These are phyloP conservation scores for Neoascia interrupta DNA, from an alignment of 2,888 invertebrate species.

Conservation along the genomic window DNA sequence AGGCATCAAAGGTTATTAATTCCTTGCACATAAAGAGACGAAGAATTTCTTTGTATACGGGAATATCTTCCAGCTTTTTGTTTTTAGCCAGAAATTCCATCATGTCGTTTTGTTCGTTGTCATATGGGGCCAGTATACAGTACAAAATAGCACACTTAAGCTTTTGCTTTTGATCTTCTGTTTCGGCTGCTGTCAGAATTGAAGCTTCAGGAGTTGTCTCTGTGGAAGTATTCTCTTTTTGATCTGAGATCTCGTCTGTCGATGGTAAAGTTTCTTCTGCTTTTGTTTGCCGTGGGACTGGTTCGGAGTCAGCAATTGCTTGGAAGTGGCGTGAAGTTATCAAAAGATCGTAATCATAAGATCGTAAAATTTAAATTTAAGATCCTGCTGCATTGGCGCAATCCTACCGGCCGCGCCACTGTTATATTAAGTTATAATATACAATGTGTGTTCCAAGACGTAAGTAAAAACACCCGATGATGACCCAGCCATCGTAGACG, in stretches of 20 bases:
- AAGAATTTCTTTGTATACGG: slow-evolving; percentile 92
- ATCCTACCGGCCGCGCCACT: no score
- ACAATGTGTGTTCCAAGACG: no score
- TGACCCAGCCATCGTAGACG: no score
- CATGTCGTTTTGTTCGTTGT: slow-evolving; percentile 98
- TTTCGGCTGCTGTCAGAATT: slow-evolving; percentile 73
- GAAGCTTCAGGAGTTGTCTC: slow-evolving; percentile 57
- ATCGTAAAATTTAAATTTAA: slow-evolving; percentile 79
- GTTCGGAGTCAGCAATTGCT: slow-evolving; percentile 90
- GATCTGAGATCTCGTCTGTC: slow-evolving; percentile 71
- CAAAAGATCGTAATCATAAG: slow-evolving; percentile 91
- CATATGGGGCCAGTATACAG: slow-evolving; percentile 95
- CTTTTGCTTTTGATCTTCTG: slow-evolving; percentile 81
- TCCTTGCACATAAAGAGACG: slow-evolving; percentile 97
- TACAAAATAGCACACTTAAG: slow-evolving; percentile 95
- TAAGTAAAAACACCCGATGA: no score
- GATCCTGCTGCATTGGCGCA: slow-evolving; percentile 79
- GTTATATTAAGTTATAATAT: no score
- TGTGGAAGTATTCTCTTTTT: slow-evolving; percentile 62
- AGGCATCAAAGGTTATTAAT: slow-evolving; percentile 95
- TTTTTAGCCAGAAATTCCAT: slow-evolving; percentile 94
- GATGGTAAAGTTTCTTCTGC: slow-evolving; percentile 72
- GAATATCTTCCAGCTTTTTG: slow-evolving; percentile 93
- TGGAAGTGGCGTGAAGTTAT: slow-evolving; percentile 97
- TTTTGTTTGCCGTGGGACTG: slow-evolving; percentile 70